Conservation (phyloP, 2,888 invertebrate species). For the Harmothoe impar region DNA sequence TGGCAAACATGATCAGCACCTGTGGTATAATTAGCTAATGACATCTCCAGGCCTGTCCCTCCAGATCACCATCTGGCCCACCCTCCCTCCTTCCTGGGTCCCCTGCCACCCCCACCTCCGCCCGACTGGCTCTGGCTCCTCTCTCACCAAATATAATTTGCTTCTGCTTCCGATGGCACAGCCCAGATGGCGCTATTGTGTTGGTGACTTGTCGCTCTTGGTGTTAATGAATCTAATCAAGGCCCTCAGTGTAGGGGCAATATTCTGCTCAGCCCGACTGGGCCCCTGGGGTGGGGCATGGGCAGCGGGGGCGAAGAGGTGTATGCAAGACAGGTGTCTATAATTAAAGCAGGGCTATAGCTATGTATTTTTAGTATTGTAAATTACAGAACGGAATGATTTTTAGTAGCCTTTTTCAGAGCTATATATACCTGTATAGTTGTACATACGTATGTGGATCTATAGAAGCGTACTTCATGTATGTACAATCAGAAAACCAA, state of each 20-base stretch:
- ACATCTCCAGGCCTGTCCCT: constrained; percentile 24
- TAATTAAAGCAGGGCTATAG: too few relatives aligned
- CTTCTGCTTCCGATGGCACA: background rate
- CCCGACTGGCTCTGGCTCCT: background rate
- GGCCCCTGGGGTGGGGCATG: background rate
- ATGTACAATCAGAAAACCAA: too few relatives aligned
- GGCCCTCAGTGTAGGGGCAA: background rate
- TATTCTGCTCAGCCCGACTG: background rate
- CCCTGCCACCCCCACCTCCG: background rate
- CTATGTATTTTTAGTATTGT: too few relatives aligned
- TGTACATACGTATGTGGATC: too few relatives aligned
- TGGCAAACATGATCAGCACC: constrained; percentile 24
- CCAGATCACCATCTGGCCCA: background rate
- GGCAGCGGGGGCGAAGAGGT: background rate
- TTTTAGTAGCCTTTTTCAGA: too few relatives aligned
- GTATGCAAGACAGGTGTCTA: background rate
- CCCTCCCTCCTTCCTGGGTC: background rate
- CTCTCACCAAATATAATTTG: constrained; percentile 2
- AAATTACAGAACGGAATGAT: too few relatives aligned
- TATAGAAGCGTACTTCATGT: too few relatives aligned
- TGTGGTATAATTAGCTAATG: constrained; percentile 39
- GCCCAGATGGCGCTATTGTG: background rate
- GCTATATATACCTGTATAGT: too few relatives aligned
- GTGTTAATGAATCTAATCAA: background rate
- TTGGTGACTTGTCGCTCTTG: background rate